Conservation (phyloP, 2,113 vertebrate species). For the Dasyprocta punctata region DNA sequence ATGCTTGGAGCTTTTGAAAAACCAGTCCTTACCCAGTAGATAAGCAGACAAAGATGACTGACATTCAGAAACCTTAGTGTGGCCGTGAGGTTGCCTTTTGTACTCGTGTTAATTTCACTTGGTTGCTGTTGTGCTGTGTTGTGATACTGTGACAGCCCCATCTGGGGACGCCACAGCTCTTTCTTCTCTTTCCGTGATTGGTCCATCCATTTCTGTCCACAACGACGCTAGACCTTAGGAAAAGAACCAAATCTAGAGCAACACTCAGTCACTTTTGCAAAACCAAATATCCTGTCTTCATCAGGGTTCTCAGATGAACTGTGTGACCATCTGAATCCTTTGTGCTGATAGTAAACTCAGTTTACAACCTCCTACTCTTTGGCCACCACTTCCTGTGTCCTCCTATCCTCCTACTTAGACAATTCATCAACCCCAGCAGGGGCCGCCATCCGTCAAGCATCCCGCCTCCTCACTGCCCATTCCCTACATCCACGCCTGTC, state of each 20-base stretch:
- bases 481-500: not conserved
- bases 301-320: conserved; percentile 11
- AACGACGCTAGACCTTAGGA: conserved; percentile 15
- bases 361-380: not conserved
- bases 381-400: not conserved
- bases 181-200: not conserved
- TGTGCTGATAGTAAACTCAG: not conserved
- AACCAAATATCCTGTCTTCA: not conserved
- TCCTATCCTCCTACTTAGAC: not conserved
- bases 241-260: not conserved
- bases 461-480: not conserved
- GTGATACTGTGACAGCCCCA: not conserved
- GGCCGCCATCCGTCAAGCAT: not conserved
- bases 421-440: not conserved
- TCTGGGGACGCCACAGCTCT: not conserved
- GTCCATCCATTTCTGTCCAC: not conserved
- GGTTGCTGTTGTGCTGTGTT: not conserved
- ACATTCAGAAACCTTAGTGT: not conserved
- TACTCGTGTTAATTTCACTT: not conserved
- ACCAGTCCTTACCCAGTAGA: not conserved
- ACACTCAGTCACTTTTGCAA: conserved; percentile 39
- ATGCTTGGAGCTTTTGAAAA: not conserved
- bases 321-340: conserved; percentile 8
- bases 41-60: not conserved
- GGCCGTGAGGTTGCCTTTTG: not conserved